Conservation (phyloP, 2,888 invertebrate species). For the Drosophila affinis region DNA sequence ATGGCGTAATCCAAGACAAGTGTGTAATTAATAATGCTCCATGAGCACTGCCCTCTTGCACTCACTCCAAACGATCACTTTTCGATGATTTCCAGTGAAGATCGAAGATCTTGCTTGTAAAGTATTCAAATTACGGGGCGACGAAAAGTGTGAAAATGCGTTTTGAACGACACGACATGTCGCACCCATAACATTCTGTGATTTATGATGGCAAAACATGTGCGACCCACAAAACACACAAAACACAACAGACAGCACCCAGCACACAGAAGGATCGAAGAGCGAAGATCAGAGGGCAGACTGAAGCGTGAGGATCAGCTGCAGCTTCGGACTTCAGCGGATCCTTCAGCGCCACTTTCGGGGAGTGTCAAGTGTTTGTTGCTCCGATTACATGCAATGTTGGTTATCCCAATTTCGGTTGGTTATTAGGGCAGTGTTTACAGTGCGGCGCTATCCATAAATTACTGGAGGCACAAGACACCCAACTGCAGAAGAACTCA, state of each 20-base stretch:
- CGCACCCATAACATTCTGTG: slow-evolving; percentile 80
- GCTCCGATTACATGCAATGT: slow-evolving; percentile 69
- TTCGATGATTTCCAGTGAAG: slow-evolving; percentile 62
- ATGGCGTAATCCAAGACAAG: slow-evolving; percentile 75
- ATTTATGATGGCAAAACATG: slow-evolving; percentile 84
- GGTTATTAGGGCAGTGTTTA: slow-evolving; percentile 69
- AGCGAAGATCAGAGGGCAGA: slow-evolving; percentile 13
- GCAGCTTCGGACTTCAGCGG: slow-evolving; percentile 23
- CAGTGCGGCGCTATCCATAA: slow-evolving; percentile 76
- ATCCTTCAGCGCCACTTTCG: slow-evolving; percentile 78
- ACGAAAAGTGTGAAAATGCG: slow-evolving; percentile 83
- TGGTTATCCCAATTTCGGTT: slow-evolving; percentile 47
- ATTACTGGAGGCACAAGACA: slow-evolving; percentile 61
- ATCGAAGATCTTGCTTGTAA: slow-evolving; percentile 57
- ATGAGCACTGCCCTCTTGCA: neutral
- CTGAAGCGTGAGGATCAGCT: neutral
- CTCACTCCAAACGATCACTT: slow-evolving; percentile 4
- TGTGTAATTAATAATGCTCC: slow-evolving; percentile 71
- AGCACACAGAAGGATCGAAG: neutral
- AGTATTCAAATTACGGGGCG: slow-evolving; percentile 78
- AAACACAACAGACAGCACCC: neutral
- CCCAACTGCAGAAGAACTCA: slow-evolving; percentile 3
- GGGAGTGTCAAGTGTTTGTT: slow-evolving; percentile 65
- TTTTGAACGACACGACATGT: slow-evolving; percentile 75
- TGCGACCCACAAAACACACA: slow-evolving; percentile 81